Conservation (phyloP, 2,113 vertebrate genomes). For the Chloroceryle aenea region DNA sequence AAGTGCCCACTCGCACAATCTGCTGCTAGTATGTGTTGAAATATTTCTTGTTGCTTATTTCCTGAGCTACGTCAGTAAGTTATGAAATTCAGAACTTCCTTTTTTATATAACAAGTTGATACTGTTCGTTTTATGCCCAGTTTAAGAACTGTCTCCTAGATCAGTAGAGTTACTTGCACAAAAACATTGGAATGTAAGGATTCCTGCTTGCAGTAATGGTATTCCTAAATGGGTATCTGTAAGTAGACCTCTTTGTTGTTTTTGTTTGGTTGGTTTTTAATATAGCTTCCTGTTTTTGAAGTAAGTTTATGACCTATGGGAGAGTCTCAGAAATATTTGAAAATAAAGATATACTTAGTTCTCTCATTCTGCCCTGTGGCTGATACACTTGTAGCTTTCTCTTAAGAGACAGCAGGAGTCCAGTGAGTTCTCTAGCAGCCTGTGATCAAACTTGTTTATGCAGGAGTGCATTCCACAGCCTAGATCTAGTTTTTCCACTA, state of each 20-base stretch:
- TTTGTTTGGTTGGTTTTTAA: background rate
- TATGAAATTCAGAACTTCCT: slow-evolving; percentile 66
- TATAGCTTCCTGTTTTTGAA: background rate
- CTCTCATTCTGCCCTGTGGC: background rate
- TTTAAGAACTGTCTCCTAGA: background rate
- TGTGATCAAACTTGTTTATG: background rate
- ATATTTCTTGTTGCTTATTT: slow-evolving; percentile 47
- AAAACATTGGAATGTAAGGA: background rate
- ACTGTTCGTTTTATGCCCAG: background rate
- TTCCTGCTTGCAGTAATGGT: background rate
- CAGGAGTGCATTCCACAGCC: background rate
- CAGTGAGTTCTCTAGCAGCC: background rate
- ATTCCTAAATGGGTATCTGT: slow-evolving; percentile 43
- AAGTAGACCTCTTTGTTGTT: slow-evolving; percentile 20
- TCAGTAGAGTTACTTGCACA: background rate
- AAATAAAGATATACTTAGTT: background rate
- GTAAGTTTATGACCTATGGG: background rate
- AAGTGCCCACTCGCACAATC: background rate
- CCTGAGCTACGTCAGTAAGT: slow-evolving; percentile 37
- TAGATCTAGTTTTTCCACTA: background rate
- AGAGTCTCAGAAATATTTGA: background rate
- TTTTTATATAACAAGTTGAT: background rate
- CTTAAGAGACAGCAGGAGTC: background rate
- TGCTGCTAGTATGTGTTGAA: slow-evolving; percentile 31
- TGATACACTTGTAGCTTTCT: accelerated